Evolutionary conservation across 2,797 vertebrate species (phyloP).

Genomic region (Buphagus erythrorhynchus): DNA sequence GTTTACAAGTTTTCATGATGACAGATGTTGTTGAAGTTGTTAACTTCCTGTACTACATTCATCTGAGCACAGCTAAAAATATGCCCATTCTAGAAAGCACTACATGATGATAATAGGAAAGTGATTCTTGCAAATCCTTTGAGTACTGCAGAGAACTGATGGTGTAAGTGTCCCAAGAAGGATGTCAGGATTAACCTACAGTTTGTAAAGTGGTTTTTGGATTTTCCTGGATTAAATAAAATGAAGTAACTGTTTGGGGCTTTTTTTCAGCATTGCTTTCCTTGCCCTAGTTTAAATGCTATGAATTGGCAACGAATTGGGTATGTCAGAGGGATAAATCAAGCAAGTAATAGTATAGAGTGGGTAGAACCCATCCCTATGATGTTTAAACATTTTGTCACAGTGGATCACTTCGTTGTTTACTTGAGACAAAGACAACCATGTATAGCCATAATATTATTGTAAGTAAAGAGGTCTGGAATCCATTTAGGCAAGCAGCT

Average conservation of each 20-base stretch:
- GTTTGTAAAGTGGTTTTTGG: background rate
- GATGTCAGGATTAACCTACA: background rate
- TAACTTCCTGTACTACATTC: background rate
- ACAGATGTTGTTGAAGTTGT: background rate
- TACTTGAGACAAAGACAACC: conserved; percentile 4
- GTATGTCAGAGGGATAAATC: background rate
- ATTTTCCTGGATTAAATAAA: background rate
- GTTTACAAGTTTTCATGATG: background rate
- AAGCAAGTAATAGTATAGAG: background rate
- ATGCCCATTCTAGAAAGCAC: background rate
- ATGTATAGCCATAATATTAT: conserved; percentile 38
- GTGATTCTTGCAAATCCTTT: background rate
- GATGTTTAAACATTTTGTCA: background rate
- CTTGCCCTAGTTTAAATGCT: background rate
- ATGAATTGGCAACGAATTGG: background rate
- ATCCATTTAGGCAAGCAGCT: background rate
- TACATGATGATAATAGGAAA: background rate
- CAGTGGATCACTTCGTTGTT: conserved; percentile 1
- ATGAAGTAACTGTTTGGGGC: fast-evolving
- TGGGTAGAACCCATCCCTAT: background rate
- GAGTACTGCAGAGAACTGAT: background rate
- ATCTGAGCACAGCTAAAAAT: background rate
- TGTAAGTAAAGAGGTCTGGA: conserved; percentile 17
- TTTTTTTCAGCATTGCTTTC: background rate
- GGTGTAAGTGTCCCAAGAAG: background rate